Conservation (phyloP, 2,888 invertebrate species). For the Trissonchulus sp. region DNA sequence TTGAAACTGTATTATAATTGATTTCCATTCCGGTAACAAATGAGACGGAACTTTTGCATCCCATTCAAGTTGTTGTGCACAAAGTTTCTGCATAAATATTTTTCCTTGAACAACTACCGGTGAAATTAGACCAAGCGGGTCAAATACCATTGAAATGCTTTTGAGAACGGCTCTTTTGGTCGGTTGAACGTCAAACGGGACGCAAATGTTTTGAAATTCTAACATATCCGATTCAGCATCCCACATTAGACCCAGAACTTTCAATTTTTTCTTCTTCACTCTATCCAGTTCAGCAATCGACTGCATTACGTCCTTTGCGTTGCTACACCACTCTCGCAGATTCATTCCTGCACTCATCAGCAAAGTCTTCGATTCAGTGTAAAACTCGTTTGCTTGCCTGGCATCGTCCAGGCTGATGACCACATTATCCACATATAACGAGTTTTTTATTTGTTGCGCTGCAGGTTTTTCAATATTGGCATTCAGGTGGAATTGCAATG, state of each 20-base stretch:
- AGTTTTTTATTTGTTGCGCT: conserved; percentile 26
- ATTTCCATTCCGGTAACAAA: conserved; percentile 1
- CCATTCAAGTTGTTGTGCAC: conserved; percentile 24
- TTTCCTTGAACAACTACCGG: conserved; percentile 28
- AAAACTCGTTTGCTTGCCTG: neutral
- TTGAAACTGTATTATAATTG: neutral
- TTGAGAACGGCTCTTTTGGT: conserved; percentile 31
- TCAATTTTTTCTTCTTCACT: neutral
- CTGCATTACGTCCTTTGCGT: neutral
- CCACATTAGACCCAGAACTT: neutral
- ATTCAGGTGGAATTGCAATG: conserved; percentile 26
- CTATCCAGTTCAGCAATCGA: neutral
- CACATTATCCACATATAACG: conserved; percentile 35
- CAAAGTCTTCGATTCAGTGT: conserved; percentile 19
- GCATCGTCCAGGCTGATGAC: neutral
- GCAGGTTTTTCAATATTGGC: neutral
- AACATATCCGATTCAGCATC: neutral
- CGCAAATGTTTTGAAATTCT: neutral
- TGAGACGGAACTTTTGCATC: conserved; percentile 25
- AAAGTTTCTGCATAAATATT: conserved; percentile 28
- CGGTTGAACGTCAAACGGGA: neutral
- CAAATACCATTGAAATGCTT: conserved; percentile 29
- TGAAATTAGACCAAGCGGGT: conserved; percentile 31
- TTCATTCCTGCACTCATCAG: conserved; percentile 32
- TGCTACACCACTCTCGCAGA: conserved; percentile 33